phyloP scores from a whole-genome alignment of 2,113 vertebrate species.

The Potamarius usumacintae region DNA sequence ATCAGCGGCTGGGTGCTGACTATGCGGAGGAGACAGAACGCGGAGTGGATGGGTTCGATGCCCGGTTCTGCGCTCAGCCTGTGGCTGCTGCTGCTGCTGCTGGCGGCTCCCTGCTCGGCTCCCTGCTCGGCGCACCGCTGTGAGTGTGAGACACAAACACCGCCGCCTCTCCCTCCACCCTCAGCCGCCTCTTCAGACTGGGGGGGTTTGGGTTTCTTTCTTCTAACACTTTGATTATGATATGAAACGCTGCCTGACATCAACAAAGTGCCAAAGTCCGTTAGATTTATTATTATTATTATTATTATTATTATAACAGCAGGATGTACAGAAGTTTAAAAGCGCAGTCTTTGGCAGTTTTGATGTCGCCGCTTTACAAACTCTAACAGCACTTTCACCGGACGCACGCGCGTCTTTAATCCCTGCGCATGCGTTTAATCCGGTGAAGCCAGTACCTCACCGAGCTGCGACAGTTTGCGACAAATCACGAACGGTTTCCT shows the following conservation, averaged over 20 bases:
- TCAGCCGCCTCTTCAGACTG: too few species aligned
- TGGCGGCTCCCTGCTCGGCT: slow-evolving; percentile 62
- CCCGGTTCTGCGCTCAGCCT: background rate
- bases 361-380: background rate
- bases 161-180: too few species aligned
- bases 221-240: too few species aligned
- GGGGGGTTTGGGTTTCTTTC: too few species aligned
- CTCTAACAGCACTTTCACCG: background rate
- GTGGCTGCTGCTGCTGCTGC: slow-evolving; percentile 54
- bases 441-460: background rate
- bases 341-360: background rate
- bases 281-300: background rate
- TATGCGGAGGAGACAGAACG: slow-evolving; percentile 64
- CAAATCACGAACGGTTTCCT: too few species aligned
- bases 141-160: slow-evolving; percentile 58
- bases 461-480: too few species aligned
- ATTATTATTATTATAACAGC: background rate
- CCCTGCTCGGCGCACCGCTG: slow-evolving; percentile 67
- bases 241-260: background rate
- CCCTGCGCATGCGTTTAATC: slow-evolving; percentile 28
- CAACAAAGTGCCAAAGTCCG: background rate
- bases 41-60: slow-evolving; percentile 54
- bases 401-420: slow-evolving; percentile 40
- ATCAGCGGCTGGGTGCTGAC: slow-evolving; percentile 15
- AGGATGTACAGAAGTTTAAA: background rate